Conservation (phyloP, 2,797 vertebrate species). For the Peromyscus aztecus region DNA sequence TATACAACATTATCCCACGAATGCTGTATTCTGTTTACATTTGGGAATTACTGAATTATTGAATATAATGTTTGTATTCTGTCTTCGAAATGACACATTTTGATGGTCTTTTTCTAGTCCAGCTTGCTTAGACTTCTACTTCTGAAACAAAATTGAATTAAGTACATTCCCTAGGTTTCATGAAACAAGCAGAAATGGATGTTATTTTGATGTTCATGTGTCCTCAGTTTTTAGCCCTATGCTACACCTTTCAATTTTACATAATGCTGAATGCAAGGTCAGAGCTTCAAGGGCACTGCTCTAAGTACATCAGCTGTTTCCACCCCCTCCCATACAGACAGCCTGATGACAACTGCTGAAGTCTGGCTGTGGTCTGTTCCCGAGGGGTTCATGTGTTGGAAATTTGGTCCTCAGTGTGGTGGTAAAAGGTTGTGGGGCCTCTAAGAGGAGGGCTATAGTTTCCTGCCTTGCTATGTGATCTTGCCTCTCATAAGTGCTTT, state of each 20-base stretch:
- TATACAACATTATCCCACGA: constrained; percentile 50
- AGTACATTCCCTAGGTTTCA: neutral
- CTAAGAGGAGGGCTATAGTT: neutral
- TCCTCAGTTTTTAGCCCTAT: neutral
- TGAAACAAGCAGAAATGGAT: neutral
- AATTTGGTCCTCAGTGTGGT: neutral
- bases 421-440: neutral
- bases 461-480: neutral
- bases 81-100: constrained; percentile 30
- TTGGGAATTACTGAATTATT: constrained; percentile 57
- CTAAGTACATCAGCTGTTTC: fast-evolving
- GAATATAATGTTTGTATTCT: constrained; percentile 17
- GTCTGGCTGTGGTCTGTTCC: neutral
- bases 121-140: constrained; percentile 28
- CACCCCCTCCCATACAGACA: fast-evolving
- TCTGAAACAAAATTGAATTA: constrained; percentile 50
- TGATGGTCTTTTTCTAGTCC: constrained; percentile 37
- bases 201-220: neutral
- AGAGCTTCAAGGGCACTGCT: neutral
- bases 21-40: constrained; percentile 54
- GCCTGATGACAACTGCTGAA: fast-evolving
- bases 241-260: neutral
- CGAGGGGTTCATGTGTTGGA: neutral
- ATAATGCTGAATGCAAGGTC: neutral
- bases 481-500: neutral